Conservation (phyloP, 2,113 vertebrate genomes). For the Edolisoma coerulescens region DNA sequence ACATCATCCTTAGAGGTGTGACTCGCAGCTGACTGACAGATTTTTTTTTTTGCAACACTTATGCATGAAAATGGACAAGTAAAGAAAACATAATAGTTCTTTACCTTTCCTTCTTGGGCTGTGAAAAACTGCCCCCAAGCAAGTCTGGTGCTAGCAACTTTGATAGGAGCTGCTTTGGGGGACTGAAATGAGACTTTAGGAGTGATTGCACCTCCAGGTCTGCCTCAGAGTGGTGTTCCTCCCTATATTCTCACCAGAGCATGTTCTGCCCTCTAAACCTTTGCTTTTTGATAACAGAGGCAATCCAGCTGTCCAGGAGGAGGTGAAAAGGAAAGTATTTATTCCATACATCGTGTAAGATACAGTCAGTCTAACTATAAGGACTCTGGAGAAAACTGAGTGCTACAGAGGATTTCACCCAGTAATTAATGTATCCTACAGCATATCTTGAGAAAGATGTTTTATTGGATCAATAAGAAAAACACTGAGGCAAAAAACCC, state of each 20-base stretch:
- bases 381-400: too few species aligned
- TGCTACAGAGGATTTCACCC: neutral
- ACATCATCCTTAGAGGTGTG: neutral
- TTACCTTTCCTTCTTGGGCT: neutral
- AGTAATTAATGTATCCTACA: neutral
- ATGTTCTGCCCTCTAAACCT: neutral
- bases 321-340: neutral
- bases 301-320: neutral
- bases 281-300: neutral
- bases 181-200: neutral
- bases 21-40: neutral
- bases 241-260: neutral
- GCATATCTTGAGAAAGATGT: neutral
- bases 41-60: neutral
- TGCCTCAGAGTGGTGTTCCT: neutral
- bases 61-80: neutral
- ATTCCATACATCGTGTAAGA: neutral
- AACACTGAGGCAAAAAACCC: neutral
- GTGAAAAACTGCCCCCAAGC: neutral
- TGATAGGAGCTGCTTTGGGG: neutral
- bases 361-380: neutral
- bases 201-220: neutral
- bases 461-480: neutral
- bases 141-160: neutral
- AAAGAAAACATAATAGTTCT: neutral